phyloP scores from a whole-genome alignment of 1,140 invertebrate genomes.

The Drosophila nebulosa region DNA sequence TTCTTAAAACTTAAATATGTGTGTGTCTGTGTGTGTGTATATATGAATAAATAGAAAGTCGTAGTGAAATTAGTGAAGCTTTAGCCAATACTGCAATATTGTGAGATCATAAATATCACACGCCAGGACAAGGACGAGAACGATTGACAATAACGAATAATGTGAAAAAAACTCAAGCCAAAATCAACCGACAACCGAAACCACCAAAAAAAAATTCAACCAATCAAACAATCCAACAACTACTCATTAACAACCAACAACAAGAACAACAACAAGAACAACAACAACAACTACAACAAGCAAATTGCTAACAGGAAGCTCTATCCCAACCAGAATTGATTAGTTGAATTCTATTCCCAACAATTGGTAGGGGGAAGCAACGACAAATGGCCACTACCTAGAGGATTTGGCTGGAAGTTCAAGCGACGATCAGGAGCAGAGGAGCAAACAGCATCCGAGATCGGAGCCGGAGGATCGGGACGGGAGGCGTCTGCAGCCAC shows the following conservation, averaged over 20 bases:
- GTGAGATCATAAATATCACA: constrained; percentile 74
- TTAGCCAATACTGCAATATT: constrained; percentile 80
- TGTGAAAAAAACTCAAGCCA: background rate
- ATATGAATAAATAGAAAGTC: constrained; percentile 67
- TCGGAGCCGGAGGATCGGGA: too few species aligned
- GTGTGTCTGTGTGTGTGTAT: constrained; percentile 3
- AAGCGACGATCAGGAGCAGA: constrained; percentile 64
- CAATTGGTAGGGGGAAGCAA: constrained; percentile 81
- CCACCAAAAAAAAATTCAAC: background rate
- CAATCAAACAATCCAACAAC: constrained; percentile 1
- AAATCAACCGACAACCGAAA: background rate
- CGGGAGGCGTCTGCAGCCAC: background rate
- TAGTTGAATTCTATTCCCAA: constrained; percentile 81
- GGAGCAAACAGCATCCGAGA: background rate
- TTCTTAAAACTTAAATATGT: constrained; percentile 4
- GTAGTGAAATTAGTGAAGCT: constrained; percentile 81
- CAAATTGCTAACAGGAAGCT: constrained; percentile 64
- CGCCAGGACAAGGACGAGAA: constrained; percentile 58
- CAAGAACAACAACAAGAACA: constrained; percentile 9
- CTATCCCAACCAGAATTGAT: constrained; percentile 81
- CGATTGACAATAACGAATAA: constrained; percentile 45
- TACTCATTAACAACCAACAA: constrained; percentile 16
- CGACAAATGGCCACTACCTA: constrained; percentile 81
- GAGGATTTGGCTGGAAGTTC: constrained; percentile 81
- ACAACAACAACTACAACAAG: constrained; percentile 19